Conservation (phyloP, 2,797 vertebrate species). For the Vultur gryphus region DNA sequence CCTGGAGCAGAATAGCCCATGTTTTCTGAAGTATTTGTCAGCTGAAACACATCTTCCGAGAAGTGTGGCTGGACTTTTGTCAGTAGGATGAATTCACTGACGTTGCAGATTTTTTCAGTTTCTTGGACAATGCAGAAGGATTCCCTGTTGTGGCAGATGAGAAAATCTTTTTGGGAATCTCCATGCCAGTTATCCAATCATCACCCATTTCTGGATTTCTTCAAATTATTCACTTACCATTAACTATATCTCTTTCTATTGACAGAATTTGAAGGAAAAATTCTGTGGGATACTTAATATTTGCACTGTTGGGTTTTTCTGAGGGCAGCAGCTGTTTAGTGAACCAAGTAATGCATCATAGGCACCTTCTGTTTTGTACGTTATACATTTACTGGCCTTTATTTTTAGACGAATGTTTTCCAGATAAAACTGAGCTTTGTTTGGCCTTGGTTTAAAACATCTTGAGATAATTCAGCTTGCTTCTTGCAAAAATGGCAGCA, state of each 20-base stretch:
- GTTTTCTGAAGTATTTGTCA: neutral
- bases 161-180: neutral
- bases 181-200: neutral
- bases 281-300: neutral
- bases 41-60: neutral
- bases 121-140: neutral
- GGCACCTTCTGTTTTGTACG: neutral
- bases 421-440: neutral
- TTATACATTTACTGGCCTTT: neutral
- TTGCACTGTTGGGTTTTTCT: neutral
- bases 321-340: neutral
- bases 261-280: neutral
- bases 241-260: neutral
- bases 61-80: neutral
- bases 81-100: neutral
- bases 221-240: neutral
- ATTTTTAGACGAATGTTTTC: neutral
- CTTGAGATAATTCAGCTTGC: neutral
- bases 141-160: neutral
- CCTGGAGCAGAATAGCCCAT: neutral
- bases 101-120: accelerated
- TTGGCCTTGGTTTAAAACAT: neutral
- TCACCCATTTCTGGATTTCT: neutral
- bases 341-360: neutral
- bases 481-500: neutral